Conservation (phyloP, 2,888 invertebrate genomes). For the Diadegma fenestrale region DNA sequence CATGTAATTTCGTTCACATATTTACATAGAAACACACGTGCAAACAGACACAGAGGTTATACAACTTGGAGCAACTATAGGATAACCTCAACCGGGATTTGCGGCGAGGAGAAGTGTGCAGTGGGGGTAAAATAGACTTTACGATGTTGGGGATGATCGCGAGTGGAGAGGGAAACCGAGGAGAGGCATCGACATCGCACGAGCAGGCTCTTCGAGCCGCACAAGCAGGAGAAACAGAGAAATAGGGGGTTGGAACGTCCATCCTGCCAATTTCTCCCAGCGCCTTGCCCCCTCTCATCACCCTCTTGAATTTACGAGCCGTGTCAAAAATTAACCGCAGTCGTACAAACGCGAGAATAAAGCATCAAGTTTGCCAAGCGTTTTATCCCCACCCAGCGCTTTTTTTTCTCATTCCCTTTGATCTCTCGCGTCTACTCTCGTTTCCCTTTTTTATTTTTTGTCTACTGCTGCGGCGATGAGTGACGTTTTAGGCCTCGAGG, state of each 20-base stretch:
- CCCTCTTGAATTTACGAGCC: constrained; percentile 67
- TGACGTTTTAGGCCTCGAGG: constrained; percentile 4
- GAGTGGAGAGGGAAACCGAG: constrained; percentile 14
- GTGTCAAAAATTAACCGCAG: constrained; percentile 70
- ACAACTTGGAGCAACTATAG: constrained; percentile 7
- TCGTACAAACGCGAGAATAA: constrained; percentile 40
- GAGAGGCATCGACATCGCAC: neutral
- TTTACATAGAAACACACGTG: neutral
- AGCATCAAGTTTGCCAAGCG: constrained; percentile 44
- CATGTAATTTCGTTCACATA: constrained; percentile 7
- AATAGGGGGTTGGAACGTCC: constrained; percentile 29
- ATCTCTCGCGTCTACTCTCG: neutral
- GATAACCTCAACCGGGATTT: constrained; percentile 41
- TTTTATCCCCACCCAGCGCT: neutral
- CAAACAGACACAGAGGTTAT: constrained; percentile 14
- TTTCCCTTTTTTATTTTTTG: neutral
- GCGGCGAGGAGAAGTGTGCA: constrained; percentile 27
- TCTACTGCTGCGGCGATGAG: constrained; percentile 6
- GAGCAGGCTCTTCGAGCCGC: neutral
- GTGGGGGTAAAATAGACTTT: constrained; percentile 14
- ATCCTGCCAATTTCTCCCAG: constrained; percentile 60
- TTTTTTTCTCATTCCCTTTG: constrained; percentile 2
- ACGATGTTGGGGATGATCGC: neutral
- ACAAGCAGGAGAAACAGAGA: constrained; percentile 16
- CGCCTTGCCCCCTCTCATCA: neutral